A percentile compares a stretch with the other conserved stretches of the same genome.
phyloP scores from a whole-genome alignment of 2,888 invertebrate genomes.

The Ophioninae sp. region DNA sequence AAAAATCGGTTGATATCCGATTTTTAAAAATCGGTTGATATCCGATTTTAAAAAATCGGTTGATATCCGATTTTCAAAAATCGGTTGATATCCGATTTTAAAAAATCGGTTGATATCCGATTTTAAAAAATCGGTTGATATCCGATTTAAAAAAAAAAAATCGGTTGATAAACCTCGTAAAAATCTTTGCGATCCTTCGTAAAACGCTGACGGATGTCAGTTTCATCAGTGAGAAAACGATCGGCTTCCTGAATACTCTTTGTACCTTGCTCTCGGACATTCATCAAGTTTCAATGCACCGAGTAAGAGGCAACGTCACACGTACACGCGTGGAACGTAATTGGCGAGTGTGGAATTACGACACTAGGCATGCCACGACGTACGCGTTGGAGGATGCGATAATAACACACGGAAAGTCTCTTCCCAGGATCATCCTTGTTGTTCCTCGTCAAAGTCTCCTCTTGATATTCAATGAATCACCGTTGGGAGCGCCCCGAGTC shows the following conservation, averaged over 20 bases:
- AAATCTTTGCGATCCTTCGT: background rate
- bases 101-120: too few relatives aligned
- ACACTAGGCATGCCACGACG: conserved; percentile 36
- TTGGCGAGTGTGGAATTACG: conserved; percentile 40
- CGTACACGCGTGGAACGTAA: conserved; percentile 15
- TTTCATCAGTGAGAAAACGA: conserved; percentile 28
- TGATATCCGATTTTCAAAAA: too few relatives aligned
- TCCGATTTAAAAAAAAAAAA: too few relatives aligned
- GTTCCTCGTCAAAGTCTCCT: conserved; percentile 8
- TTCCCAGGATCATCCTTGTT: conserved; percentile 51
- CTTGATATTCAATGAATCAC: conserved; percentile 37
- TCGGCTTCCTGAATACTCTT: conserved; percentile 34
- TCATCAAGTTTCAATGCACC: conserved; percentile 36
- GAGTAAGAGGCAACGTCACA: conserved; percentile 15
- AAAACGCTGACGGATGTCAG: conserved; percentile 11
- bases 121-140: too few relatives aligned
- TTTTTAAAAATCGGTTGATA: too few relatives aligned
- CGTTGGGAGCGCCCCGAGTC: background rate
- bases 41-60: too few relatives aligned
- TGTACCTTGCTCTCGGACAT: conserved; percentile 27
- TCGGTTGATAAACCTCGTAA: background rate
- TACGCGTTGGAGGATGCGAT: conserved; percentile 23
- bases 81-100: too few relatives aligned
- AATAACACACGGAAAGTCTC: conserved; percentile 37
- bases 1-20: too few relatives aligned